A percentile compares a stretch with the other conserved stretches of the same genome.
Conservation (phyloP, 2,888 invertebrate species). For the Drosophila demipolita region DNA sequence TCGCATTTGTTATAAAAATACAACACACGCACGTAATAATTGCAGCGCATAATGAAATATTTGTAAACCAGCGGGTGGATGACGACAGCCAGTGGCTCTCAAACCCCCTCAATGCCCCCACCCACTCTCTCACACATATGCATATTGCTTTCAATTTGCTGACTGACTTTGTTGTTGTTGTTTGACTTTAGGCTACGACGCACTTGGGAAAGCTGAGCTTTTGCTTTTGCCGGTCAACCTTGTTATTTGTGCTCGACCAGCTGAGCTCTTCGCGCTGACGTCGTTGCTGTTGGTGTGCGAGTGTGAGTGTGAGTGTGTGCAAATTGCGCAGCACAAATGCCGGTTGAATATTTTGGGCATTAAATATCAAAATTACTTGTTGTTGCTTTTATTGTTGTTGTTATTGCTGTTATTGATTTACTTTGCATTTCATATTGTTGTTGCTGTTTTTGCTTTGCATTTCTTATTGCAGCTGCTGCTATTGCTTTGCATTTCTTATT, state of each 20-base stretch:
- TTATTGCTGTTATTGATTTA: not conserved
- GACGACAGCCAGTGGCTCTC: slow-evolving; percentile 34
- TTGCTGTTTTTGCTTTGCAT: not conserved
- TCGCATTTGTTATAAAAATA: slow-evolving; percentile 45
- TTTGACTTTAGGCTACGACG: slow-evolving; percentile 53
- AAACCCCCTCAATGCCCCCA: no score
- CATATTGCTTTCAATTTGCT: slow-evolving; percentile 11
- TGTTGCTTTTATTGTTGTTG: slow-evolving; percentile 13
- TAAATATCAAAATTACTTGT: slow-evolving; percentile 35
- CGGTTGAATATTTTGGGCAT: slow-evolving; percentile 53
- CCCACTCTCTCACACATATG: not conserved
- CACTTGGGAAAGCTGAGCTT: slow-evolving; percentile 77
- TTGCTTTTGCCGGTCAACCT: slow-evolving; percentile 53
- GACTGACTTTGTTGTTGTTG: slow-evolving; percentile 26
- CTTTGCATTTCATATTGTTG: not conserved
- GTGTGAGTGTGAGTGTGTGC: slow-evolving; percentile 25
- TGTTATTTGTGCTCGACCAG: slow-evolving; percentile 70
- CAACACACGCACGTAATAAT: slow-evolving; percentile 21
- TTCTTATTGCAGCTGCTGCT: not conserved
- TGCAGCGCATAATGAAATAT: slow-evolving; percentile 28
- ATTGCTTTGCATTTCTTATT: slow-evolving; percentile 2
- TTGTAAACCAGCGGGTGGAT: slow-evolving; percentile 29
- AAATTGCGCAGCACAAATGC: slow-evolving; percentile 77
- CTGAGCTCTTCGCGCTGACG: slow-evolving; percentile 49
- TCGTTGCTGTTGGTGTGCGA: slow-evolving; percentile 10